These are phyloP conservation scores for Standfussiana lucernea DNA, from an alignment of 2,888 invertebrate genomes.

Conservation along the genomic window DNA sequence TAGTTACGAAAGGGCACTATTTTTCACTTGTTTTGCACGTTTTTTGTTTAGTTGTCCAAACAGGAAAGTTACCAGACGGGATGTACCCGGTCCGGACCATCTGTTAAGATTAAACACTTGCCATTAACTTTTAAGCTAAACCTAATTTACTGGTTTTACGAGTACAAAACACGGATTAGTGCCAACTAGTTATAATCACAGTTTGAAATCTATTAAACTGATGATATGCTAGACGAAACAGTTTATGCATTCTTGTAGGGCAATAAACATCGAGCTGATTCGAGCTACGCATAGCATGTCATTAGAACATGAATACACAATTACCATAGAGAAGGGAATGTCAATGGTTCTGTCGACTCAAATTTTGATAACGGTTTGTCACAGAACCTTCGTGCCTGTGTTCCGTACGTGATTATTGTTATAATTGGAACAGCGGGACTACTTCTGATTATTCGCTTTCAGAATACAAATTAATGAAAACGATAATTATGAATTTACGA, in stretches of 20 bases:
- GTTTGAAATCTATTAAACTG: conserved; percentile 1
- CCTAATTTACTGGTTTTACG: neutral
- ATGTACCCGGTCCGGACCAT: no score
- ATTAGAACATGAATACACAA: conserved; percentile 47
- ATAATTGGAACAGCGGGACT: conserved; percentile 68
- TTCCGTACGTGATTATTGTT: conserved; percentile 72
- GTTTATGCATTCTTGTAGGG: conserved; percentile 21
- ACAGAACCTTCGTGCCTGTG: conserved; percentile 57
- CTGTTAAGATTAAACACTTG: neutral
- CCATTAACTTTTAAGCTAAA: neutral
- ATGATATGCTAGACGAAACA: neutral
- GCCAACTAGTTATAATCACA: neutral
- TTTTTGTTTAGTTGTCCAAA: no score
- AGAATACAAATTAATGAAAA: conserved; percentile 66
- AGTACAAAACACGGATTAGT: neutral
- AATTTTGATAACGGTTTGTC: conserved; percentile 68
- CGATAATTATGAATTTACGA: conserved; percentile 61
- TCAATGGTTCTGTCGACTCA: conserved; percentile 55
- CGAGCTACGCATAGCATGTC: conserved; percentile 16
- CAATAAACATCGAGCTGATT: conserved; percentile 20
- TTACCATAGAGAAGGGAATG: conserved; percentile 47
- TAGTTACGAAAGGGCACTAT: no score
- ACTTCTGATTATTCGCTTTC: conserved; percentile 65
- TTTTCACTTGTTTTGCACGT: no score
- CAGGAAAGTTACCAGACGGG: no score